These are phyloP conservation scores for Cataglyphis livida DNA, from an alignment of 2,888 invertebrate genomes.

Conservation along the genomic window DNA sequence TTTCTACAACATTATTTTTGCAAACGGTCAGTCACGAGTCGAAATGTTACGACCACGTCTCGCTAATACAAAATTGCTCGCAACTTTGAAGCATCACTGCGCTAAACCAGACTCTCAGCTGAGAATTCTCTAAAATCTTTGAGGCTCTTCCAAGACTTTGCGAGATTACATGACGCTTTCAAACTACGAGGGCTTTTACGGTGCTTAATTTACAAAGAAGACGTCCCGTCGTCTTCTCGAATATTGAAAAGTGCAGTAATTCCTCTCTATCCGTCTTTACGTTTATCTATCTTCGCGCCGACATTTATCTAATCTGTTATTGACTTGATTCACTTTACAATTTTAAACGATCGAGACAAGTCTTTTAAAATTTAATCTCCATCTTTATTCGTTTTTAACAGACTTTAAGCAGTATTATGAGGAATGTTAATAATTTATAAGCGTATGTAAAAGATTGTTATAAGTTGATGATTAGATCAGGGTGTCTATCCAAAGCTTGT, in stretches of 20 bases:
- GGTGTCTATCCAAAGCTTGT: too few species aligned
- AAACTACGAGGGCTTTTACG: conserved; percentile 36
- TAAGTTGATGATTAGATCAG: neutral
- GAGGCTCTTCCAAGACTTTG: conserved; percentile 38
- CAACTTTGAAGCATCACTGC: conserved; percentile 29
- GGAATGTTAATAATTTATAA: neutral
- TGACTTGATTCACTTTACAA: conserved; percentile 22
- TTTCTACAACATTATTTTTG: conserved; percentile 32
- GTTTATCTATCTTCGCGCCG: conserved; percentile 28
- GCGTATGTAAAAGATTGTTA: neutral
- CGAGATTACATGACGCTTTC: conserved; percentile 43
- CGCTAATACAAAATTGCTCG: conserved; percentile 28
- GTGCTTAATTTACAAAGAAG: conserved; percentile 50
- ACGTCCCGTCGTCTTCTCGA: conserved; percentile 38
- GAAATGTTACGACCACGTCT: neutral
- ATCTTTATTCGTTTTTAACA: neutral
- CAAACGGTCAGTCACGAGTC: conserved; percentile 3
- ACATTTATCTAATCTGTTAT: conserved; percentile 43
- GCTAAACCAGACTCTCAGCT: neutral
- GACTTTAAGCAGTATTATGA: neutral
- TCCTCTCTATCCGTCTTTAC: conserved; percentile 36
- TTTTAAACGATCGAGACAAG: conserved; percentile 10
- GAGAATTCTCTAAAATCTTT: conserved; percentile 28
- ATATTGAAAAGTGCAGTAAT: conserved; percentile 50
- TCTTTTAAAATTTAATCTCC: conserved; percentile 2